Conservation (phyloP, 2,797 vertebrate species). For the Clarias pachynema region DNA sequence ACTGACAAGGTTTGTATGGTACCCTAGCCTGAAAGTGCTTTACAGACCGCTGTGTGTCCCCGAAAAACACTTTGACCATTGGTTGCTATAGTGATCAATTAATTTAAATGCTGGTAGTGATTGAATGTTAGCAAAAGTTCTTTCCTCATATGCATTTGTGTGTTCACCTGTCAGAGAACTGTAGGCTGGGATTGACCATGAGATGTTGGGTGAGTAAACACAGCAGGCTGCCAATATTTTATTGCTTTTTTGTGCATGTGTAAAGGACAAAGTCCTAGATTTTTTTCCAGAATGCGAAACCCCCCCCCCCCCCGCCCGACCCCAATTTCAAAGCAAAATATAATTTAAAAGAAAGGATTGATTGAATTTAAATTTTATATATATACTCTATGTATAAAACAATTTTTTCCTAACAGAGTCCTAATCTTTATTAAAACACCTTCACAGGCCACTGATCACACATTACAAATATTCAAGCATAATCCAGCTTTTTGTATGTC, state of each 20-base stretch:
- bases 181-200: background rate
- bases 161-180: background rate
- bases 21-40: background rate
- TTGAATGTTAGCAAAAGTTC: background rate
- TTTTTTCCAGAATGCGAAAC: background rate
- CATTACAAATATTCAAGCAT: no score
- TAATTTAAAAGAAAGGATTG: no score
- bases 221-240: background rate
- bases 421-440: no score
- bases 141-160: background rate
- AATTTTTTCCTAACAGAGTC: no score
- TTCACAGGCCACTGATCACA: no score
- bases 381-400: no score
- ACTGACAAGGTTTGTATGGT: no score
- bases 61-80: background rate
- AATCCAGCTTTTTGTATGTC: no score
- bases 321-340: background rate
- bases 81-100: background rate
- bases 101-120: background rate
- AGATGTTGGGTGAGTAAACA: constrained; percentile 13
- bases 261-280: background rate
- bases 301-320: no score
- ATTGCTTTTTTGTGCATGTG: no score
- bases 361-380: no score
- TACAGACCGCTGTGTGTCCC: background rate